Conservation (phyloP, 2,113 vertebrate genomes). For the Cyprinodon tularosa region DNA sequence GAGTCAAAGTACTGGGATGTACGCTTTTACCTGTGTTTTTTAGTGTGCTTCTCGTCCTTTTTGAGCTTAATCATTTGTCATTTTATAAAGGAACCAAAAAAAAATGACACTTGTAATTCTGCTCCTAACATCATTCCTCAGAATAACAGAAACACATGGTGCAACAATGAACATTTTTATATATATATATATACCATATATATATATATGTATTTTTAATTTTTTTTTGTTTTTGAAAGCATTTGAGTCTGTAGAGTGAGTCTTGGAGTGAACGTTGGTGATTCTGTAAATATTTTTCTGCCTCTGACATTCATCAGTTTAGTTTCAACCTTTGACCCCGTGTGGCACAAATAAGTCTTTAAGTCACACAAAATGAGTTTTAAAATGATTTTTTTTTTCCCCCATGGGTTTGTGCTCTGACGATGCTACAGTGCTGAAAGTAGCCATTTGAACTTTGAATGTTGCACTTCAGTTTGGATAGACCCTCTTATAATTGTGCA, state of each 20-base stretch:
- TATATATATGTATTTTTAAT: conserved; percentile 60
- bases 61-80: conserved; percentile 26
- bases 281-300: conserved; percentile 5
- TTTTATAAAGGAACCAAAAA: conserved; percentile 49
- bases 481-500: not conserved
- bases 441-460: conserved; percentile 3
- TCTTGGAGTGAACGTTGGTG: conserved; percentile 7
- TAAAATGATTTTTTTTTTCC: not conserved
- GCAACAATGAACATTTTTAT: conserved; percentile 71
- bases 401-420: conserved; percentile 22
- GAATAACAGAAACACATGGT: conserved; percentile 74
- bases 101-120: conserved; percentile 52
- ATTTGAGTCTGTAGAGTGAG: conserved; percentile 29
- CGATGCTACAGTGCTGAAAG: conserved; percentile 38
- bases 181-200: conserved; percentile 54
- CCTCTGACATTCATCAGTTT: conserved; percentile 57
- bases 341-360: conserved; percentile 54
- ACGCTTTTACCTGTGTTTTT: conserved; percentile 38
- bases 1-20: conserved; percentile 21
- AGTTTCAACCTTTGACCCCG: conserved; percentile 45
- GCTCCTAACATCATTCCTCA: conserved; percentile 59
- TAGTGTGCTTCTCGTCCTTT: conserved; percentile 35
- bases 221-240: conserved; percentile 27
- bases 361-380: conserved; percentile 46
- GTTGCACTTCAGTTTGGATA: not conserved